Evolutionary conservation across 1,140 invertebrate species (phyloP).

Genomic region (Drosophila auraria): DNA sequence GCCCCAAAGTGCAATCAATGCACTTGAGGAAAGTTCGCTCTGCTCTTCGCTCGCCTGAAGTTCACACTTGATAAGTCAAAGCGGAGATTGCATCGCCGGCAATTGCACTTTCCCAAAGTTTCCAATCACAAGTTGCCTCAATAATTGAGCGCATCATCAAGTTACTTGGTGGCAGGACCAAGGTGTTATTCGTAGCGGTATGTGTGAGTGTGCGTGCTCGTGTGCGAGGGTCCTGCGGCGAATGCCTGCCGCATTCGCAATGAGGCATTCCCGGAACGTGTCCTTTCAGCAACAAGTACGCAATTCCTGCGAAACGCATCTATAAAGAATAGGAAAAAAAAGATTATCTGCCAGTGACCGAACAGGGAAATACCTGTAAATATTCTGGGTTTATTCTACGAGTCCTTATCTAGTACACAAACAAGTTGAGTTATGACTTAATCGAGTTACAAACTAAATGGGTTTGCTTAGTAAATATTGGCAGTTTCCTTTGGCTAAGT

Average conservation of each 20-base stretch:
- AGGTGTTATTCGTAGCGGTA: constrained; percentile 6
- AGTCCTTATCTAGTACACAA: not conserved
- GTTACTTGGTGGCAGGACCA: constrained; percentile 2
- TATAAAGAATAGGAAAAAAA: constrained; percentile 14
- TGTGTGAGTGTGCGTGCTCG: not conserved
- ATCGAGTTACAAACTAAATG: not conserved
- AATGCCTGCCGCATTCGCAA: constrained; percentile 54
- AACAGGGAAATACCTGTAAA: constrained; percentile 16
- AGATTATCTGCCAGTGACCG: constrained; percentile 9
- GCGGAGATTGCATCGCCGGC: constrained; percentile 35
- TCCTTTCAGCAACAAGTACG: constrained; percentile 63
- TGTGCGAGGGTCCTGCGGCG: constrained; percentile 16
- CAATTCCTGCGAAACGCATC: constrained; percentile 33
- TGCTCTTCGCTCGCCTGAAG: not conserved
- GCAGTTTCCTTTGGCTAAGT: not conserved
- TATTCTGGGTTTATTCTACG: not conserved
- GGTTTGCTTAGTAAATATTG: not conserved
- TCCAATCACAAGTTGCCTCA: constrained; percentile 55
- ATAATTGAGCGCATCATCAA: constrained; percentile 36
- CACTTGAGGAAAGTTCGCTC: constrained; percentile 30
- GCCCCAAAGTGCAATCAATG: constrained; percentile 43
- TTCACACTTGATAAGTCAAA: constrained; percentile 50
- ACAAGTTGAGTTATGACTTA: constrained; percentile 6
- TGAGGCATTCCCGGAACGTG: constrained; percentile 31
- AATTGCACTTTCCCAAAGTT: constrained; percentile 45